These are phyloP conservation scores for Phoeniculus purpureus DNA, from an alignment of 2,797 vertebrate genomes.

Conservation along the genomic window DNA sequence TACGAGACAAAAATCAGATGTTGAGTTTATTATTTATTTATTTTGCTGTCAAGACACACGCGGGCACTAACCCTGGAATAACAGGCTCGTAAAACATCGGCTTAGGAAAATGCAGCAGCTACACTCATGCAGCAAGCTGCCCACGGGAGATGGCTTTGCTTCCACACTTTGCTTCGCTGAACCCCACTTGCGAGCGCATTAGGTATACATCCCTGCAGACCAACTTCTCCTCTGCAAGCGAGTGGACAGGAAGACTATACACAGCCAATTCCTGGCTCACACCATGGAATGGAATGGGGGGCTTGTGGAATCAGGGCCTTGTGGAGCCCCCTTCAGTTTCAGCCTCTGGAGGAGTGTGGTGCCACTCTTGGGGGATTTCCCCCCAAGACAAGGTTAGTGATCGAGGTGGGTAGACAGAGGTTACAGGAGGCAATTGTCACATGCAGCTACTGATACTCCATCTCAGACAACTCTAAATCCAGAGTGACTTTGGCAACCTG, in stretches of 20 bases:
- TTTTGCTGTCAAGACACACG: neutral
- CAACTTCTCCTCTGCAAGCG: neutral
- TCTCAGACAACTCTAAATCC: neutral
- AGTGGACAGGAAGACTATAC: neutral
- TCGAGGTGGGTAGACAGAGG: neutral
- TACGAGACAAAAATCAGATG: neutral
- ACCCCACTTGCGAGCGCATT: neutral
- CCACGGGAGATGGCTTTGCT: neutral
- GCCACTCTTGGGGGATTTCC: neutral
- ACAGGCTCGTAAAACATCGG: slow-evolving; percentile 38
- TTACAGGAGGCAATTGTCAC: neutral
- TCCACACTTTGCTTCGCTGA: neutral
- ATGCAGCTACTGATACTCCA: neutral
- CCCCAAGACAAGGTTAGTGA: neutral
- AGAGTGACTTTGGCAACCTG: neutral
- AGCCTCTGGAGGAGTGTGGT: neutral
- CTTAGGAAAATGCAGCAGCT: slow-evolving; percentile 25
- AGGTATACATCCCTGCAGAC: neutral
- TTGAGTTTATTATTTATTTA: neutral
- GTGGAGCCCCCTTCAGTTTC: fast-evolving
- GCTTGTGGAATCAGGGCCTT: neutral
- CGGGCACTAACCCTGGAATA: slow-evolving; percentile 43
- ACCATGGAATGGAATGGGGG: neutral
- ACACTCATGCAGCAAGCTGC: neutral
- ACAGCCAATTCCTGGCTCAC: neutral